A percentile compares a stretch with the other conserved stretches of the same genome.
Evolutionary conservation across 2,888 invertebrate species (phyloP).

Genomic region (Eueremaeus valkanovi): DNA sequence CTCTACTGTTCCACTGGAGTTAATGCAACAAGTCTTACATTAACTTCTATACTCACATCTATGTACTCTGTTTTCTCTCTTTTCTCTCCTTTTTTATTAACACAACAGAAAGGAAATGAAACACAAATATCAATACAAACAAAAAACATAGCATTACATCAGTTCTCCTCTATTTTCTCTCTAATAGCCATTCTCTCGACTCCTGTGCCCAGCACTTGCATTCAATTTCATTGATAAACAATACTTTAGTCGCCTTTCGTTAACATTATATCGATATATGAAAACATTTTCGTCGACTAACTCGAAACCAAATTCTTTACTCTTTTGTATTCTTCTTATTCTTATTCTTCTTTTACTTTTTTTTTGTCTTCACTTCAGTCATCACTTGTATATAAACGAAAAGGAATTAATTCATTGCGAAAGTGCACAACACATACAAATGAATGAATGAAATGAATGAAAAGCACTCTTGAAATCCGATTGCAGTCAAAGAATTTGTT

Average conservation of each 20-base stretch:
- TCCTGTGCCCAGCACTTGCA: no score
- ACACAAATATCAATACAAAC: conserved; percentile 14
- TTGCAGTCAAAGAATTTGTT: no score
- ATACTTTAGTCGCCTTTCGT: background rate
- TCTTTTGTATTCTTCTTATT: background rate
- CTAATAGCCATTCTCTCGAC: background rate
- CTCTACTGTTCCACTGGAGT: background rate
- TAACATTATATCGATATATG: no score
- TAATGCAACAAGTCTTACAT: conserved; percentile 25
- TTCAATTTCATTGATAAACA: background rate
- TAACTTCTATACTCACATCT: background rate
- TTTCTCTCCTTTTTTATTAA: conserved; percentile 5
- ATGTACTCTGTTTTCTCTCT: background rate
- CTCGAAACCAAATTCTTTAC: no score
- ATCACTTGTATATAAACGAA: background rate
- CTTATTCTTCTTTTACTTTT: background rate
- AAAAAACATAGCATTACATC: background rate
- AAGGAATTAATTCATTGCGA: background rate
- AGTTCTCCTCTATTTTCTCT: background rate
- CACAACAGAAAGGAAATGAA: background rate
- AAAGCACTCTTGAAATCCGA: no score
- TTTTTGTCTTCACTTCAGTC: background rate
- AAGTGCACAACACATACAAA: no score
- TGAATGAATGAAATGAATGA: no score
- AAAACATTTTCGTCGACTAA: background rate